These are phyloP conservation scores for Octonoba sinensis DNA, from an alignment of 2,888 invertebrate genomes.

Conservation along the genomic window DNA sequence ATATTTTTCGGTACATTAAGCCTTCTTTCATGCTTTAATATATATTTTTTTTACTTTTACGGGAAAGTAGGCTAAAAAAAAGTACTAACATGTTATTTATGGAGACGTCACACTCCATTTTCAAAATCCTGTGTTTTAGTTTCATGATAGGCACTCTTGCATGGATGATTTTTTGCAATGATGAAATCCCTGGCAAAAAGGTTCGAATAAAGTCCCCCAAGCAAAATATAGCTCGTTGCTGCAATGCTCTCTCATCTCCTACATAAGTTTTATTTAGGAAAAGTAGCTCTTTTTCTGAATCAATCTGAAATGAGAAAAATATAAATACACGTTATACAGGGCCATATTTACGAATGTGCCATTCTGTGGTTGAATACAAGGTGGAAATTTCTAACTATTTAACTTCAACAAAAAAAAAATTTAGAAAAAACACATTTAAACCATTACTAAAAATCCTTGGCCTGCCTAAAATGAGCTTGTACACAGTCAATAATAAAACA, in stretches of 20 bases:
- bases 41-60: too few relatives aligned
- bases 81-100: conserved; percentile 83
- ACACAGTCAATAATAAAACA: too few relatives aligned
- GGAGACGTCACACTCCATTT: conserved; percentile 87
- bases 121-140: conserved; percentile 81
- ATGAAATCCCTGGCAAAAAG: conserved; percentile 80
- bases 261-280: conserved; percentile 78
- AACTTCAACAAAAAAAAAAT: too few relatives aligned
- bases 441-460: too few relatives aligned
- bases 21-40: too few relatives aligned
- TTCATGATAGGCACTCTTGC: conserved; percentile 93
- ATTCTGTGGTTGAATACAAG: too few relatives aligned
- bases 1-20: too few relatives aligned
- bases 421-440: too few relatives aligned
- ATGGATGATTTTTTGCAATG: conserved; percentile 78
- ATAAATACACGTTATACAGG: not conserved
- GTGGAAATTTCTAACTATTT: too few relatives aligned
- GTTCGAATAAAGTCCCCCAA: conserved; percentile 81
- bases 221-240: conserved; percentile 81
- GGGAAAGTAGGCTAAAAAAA: too few relatives aligned
- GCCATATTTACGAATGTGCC: not conserved
- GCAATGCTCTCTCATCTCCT: conserved; percentile 76
- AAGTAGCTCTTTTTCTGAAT: conserved; percentile 72
- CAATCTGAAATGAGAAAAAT: conserved; percentile 24
- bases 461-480: too few relatives aligned